Evolutionary conservation across 2,888 invertebrate species (phyloP).

Genomic region (Drosophila rubida): DNA sequence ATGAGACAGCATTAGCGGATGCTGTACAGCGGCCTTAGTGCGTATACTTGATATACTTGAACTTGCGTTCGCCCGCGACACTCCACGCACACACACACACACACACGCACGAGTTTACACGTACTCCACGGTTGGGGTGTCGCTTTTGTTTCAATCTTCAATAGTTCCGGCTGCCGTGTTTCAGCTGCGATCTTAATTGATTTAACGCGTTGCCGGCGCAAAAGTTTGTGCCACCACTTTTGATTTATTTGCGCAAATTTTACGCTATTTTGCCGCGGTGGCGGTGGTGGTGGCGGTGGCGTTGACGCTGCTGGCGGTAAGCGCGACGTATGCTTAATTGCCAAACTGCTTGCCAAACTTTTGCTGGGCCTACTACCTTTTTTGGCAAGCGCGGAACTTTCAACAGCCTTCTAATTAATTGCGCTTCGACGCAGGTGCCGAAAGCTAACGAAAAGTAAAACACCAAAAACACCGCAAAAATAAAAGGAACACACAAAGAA

Average conservation of each 20-base stretch:
- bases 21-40: constrained; percentile 43
- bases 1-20: constrained; percentile 39
- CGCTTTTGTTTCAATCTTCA: constrained; percentile 18
- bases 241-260: constrained; percentile 71
- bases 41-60: constrained; percentile 62
- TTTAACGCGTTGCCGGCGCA: constrained; percentile 44
- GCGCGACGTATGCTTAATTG: constrained; percentile 62
- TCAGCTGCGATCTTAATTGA: constrained; percentile 56
- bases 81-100: constrained; percentile 14
- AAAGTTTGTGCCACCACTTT: constrained; percentile 52
- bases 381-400: constrained; percentile 42
- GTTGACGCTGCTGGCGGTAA: constrained; percentile 2
- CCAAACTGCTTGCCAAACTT: constrained; percentile 52
- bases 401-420: constrained; percentile 67
- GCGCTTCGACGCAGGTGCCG: constrained; percentile 54
- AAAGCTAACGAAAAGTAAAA: constrained; percentile 31
- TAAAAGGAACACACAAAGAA: constrained; percentile 29
- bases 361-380: constrained; percentile 14
- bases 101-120: constrained; percentile 33
- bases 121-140: constrained; percentile 10
- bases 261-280: constrained; percentile 34
- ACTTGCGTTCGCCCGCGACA: constrained; percentile 40
- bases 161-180: constrained; percentile 37
- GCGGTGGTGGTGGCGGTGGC: constrained; percentile 1
- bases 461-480: neutral